These are phyloP conservation scores for Hippoglossus stenolepis DNA, from an alignment of 2,113 vertebrate genomes.

Conservation along the genomic window DNA sequence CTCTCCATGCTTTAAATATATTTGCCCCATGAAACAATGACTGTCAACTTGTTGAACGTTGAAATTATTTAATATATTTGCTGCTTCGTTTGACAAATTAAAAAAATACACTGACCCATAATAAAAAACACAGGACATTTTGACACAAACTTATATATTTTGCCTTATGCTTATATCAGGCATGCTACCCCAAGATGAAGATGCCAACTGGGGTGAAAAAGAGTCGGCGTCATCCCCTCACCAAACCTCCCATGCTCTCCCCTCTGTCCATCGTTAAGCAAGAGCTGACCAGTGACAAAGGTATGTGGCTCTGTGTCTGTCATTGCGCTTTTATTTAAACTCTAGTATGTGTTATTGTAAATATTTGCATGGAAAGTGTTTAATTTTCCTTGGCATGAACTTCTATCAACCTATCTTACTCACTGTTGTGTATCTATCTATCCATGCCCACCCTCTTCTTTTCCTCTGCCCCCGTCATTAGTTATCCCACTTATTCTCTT, in stretches of 20 bases:
- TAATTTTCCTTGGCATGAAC: too few species aligned
- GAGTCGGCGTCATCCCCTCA: slow-evolving; percentile 94
- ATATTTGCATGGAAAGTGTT: background rate
- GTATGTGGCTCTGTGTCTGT: slow-evolving; percentile 71
- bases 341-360: background rate
- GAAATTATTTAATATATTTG: background rate
- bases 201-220: slow-evolving; percentile 94
- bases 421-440: background rate
- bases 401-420: too few species aligned
- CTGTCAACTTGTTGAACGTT: too few species aligned
- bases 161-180: slow-evolving; percentile 64
- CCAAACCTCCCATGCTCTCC: slow-evolving; percentile 91
- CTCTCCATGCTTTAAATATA: too few species aligned
- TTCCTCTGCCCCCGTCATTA: background rate
- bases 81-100: background rate
- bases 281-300: slow-evolving; percentile 90
- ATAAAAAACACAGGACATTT: too few species aligned
- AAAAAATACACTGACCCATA: too few species aligned
- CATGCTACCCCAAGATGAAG: slow-evolving; percentile 88
- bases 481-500: background rate
- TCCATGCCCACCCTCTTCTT: background rate
- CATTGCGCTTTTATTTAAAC: background rate
- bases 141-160: background rate
- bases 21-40: too few species aligned
- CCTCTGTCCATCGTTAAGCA: slow-evolving; percentile 93